These are phyloP conservation scores for Tachysurus fulvidraco DNA, from an alignment of 2,113 vertebrate species.

Conservation along the genomic window DNA sequence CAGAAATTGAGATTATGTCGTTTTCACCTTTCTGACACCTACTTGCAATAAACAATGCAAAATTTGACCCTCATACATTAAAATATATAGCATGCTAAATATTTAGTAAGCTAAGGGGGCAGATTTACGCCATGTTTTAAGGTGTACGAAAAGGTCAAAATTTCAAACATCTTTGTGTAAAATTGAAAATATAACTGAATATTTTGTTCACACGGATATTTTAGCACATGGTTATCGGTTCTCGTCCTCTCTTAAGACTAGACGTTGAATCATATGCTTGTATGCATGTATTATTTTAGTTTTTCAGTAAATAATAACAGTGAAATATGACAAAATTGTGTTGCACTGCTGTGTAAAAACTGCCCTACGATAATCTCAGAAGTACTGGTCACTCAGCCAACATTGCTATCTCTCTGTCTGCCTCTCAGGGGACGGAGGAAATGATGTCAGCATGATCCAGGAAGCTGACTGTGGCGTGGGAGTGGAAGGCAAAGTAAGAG, in stretches of 20 bases:
- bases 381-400: slow-evolving; percentile 37
- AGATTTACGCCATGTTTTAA: not conserved
- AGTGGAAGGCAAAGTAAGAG: slow-evolving; percentile 96
- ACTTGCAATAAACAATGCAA: not conserved
- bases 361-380: not conserved
- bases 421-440: slow-evolving; percentile 93
- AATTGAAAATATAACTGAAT: not conserved
- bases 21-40: too few species aligned
- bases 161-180: not conserved
- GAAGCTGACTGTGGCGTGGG: slow-evolving; percentile 97
- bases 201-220: not conserved
- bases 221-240: not conserved
- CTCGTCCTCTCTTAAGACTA: not conserved
- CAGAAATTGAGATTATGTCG: not conserved
- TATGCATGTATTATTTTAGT: not conserved
- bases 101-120: not conserved
- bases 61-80: not conserved
- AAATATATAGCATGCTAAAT: not conserved
- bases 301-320: not conserved
- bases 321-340: not conserved
- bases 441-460: slow-evolving; percentile 99
- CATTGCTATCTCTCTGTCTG: slow-evolving; percentile 48
- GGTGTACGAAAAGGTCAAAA: not conserved
- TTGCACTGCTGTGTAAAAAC: not conserved
- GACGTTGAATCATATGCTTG: not conserved